Evolutionary conservation across 2,888 invertebrate species (phyloP).

Genomic region (Erebia epiphron): DNA sequence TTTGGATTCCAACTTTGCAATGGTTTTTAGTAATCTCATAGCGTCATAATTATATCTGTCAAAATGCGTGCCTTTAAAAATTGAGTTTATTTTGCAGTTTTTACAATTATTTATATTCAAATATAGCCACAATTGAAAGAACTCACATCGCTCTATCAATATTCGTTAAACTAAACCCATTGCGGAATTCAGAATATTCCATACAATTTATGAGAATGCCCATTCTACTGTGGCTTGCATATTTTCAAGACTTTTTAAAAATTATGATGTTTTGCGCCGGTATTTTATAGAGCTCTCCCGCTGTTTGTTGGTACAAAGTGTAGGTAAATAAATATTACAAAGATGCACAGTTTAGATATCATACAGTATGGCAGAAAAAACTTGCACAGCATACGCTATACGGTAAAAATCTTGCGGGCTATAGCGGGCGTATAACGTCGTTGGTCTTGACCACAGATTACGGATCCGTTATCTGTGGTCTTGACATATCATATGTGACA

Average conservation of each 20-base stretch:
- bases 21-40: no score
- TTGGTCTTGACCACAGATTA: no score
- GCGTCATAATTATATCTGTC: no score
- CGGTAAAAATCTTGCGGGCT: neutral
- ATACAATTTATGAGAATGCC: constrained; percentile 31
- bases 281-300: constrained; percentile 45
- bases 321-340: constrained; percentile 47
- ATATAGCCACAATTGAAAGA: no score
- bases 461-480: no score
- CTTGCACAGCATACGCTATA: neutral
- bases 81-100: no score
- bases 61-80: no score
- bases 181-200: constrained; percentile 34
- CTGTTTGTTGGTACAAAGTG: constrained; percentile 41
- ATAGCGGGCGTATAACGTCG: neutral
- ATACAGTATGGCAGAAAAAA: constrained; percentile 9
- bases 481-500: no score
- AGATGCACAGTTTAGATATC: constrained; percentile 28
- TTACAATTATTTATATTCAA: no score
- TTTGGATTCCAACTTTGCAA: no score
- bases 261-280: constrained; percentile 42
- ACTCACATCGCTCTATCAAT: constrained; percentile 15
- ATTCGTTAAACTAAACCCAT: constrained; percentile 31
- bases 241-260: constrained; percentile 43
- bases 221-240: constrained; percentile 43